A percentile compares a stretch with the other conserved stretches of the same genome.
These are phyloP conservation scores for Phyllostomus hastatus DNA, from an alignment of 2,113 vertebrate genomes.

Conservation along the genomic window DNA sequence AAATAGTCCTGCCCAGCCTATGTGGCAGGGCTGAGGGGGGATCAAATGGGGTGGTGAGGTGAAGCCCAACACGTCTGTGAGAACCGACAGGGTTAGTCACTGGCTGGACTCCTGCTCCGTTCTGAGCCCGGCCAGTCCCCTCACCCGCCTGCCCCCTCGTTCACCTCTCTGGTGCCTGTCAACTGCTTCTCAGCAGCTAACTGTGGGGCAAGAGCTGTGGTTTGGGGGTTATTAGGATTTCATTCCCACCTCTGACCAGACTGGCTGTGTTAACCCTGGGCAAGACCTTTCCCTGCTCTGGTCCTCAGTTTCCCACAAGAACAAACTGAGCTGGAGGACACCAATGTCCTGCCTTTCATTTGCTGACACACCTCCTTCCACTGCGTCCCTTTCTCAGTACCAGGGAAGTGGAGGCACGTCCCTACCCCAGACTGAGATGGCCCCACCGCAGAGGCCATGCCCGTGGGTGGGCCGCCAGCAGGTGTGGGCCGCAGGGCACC, in stretches of 20 bases:
- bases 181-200: conserved; percentile 19
- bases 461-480: not conserved
- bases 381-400: not conserved
- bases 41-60: not conserved
- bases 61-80: not conserved
- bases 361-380: not conserved
- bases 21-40: not conserved
- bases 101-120: not conserved
- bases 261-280: conserved; percentile 25
- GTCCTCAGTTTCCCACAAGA: conserved; percentile 13
- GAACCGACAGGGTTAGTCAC: not conserved
- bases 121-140: not conserved
- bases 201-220: not conserved
- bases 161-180: conserved; percentile 43
- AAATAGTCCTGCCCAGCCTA: not conserved
- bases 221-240: not conserved
- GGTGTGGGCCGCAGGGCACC: not conserved
- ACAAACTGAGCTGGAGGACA: conserved; percentile 8
- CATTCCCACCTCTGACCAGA: not conserved
- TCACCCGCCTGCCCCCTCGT: not conserved
- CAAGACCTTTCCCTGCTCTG: not conserved
- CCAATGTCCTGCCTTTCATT: not conserved
- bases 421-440: not conserved
- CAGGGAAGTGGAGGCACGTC: not conserved
- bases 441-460: not conserved